Conservation (phyloP, 2,888 invertebrate genomes). For the Acanthococcus lagerstroemiae region DNA sequence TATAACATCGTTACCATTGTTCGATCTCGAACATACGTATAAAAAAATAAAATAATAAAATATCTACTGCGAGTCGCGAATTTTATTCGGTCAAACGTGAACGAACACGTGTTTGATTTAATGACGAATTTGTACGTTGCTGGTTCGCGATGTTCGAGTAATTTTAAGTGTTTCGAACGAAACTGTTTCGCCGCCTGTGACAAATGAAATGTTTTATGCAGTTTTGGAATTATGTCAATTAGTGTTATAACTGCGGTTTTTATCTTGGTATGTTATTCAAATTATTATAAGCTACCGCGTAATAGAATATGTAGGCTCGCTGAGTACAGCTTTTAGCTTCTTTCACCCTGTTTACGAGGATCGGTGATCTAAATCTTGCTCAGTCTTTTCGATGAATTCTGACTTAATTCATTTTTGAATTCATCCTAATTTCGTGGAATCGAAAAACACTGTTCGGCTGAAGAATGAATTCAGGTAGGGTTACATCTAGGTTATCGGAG, state of each 20-base stretch:
- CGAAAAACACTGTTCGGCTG: too few relatives aligned
- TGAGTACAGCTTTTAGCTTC: too few relatives aligned
- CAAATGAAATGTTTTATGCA: constrained; percentile 9
- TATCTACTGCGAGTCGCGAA: not conserved
- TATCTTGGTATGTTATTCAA: constrained; percentile 14
- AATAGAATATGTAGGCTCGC: too few relatives aligned
- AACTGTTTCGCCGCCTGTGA: not conserved
- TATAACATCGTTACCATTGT: not conserved
- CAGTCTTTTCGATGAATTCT: too few relatives aligned
- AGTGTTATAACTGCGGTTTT: not conserved
- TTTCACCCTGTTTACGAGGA: too few relatives aligned
- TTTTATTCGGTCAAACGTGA: not conserved
- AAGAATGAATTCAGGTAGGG: too few relatives aligned
- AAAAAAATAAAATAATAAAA: not conserved
- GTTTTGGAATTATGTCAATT: constrained; percentile 12
- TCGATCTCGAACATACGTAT: not conserved
- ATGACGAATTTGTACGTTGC: not conserved
- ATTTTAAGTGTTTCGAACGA: not conserved
- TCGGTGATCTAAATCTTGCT: too few relatives aligned
- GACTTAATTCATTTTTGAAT: too few relatives aligned
- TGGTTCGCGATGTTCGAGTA: not conserved
- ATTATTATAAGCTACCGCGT: too few relatives aligned
- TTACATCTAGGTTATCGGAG: too few relatives aligned
- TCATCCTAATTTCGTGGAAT: too few relatives aligned
- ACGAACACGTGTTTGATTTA: not conserved